Percentiles rank a stretch among this genome's conserved stretches.
These are phyloP conservation scores for Prosapia bicincta DNA, from an alignment of 2,888 invertebrate genomes.

Conservation along the genomic window DNA sequence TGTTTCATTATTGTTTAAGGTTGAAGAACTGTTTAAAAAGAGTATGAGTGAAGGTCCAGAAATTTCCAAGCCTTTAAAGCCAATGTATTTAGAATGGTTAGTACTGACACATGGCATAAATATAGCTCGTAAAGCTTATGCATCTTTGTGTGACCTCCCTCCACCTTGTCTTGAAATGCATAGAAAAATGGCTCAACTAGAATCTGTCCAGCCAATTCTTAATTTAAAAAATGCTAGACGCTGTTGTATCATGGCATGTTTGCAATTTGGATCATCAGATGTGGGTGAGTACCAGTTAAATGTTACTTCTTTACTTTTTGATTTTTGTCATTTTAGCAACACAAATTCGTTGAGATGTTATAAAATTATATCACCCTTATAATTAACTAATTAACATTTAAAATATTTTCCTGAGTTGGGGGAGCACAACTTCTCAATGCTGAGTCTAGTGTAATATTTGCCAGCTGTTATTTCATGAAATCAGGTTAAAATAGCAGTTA, in stretches of 20 bases:
- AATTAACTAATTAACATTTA: too few species aligned
- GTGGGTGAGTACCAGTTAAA: conserved; percentile 43
- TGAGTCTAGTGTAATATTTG: too few species aligned
- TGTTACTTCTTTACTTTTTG: conserved; percentile 2
- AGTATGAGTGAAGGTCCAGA: conserved; percentile 18
- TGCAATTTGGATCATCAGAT: conserved; percentile 63
- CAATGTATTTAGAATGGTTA: conserved; percentile 59
- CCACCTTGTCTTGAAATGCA: conserved; percentile 61
- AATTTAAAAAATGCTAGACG: conserved; percentile 54
- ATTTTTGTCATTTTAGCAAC: background rate
- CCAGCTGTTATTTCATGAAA: too few species aligned
- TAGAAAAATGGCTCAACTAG: conserved; percentile 55
- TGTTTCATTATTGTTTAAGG: too few species aligned
- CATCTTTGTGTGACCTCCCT: conserved; percentile 54
- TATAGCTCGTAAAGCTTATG: conserved; percentile 60
- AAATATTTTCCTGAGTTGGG: too few species aligned
- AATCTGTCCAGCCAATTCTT: conserved; percentile 46
- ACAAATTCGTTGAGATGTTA: too few species aligned
- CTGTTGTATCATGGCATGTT: conserved; percentile 59
- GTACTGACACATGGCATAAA: conserved; percentile 52
- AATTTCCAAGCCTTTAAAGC: conserved; percentile 41
- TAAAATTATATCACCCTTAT: too few species aligned
- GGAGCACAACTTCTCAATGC: too few species aligned
- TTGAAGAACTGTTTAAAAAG: conserved; percentile 48
- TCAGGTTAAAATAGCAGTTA: too few species aligned